Base-by-base conservation (phyloP, 1,140 invertebrate genomes). In the Cheumatopsyche charites region DNA sequence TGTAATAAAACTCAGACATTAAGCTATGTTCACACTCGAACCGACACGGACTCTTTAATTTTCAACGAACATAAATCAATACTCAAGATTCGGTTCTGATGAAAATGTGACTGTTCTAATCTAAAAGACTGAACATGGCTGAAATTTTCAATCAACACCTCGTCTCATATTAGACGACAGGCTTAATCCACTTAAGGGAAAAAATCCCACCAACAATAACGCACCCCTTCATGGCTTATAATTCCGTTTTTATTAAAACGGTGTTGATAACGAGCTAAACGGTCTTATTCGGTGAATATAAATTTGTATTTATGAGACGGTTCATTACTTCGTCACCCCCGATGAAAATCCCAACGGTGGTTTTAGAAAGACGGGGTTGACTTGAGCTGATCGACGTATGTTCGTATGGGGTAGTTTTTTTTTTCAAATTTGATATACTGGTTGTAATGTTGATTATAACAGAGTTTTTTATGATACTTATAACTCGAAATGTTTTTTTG, bases 201-300 rank as follows among this genome's bases (percentile, higher is more conserved):
- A 19, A 52, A 52, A 52, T 52, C 47, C 6, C 1, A 52, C 47
- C 1, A 13, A 52, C 47, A 52, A 52, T 52, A 45, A 12, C 12
- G 43, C 43, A 58, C 55, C 55, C 55, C 47, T 55, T 68, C 15
- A 17, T 55, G 29, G 29, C 21, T 45, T 45, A 52, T 75, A 75
- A 75, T 75, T 43, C 74, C 61, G 68, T 49, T 75, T 75, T 75
- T 71, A 75, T 75, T 75, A 75, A 75, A 75, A 75, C 42, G 61
- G 55, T 58, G 21, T 25, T 68, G 65, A 61, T 55, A 65, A 71
- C 62, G 52, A 52, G 70, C 70, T 67, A 52, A 69, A 52, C 66
- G 55, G 73, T 61, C 52, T 71, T 67, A 71, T 69, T 67, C 63
- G 63, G 61, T 68, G 74, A 72, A 75, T 75, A 75, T 75, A 75